Evolutionary conservation across 2,888 invertebrate genomes (phyloP), one percentile per base, ranked within the genome.

Genomic region (Muscina levida): DNA sequence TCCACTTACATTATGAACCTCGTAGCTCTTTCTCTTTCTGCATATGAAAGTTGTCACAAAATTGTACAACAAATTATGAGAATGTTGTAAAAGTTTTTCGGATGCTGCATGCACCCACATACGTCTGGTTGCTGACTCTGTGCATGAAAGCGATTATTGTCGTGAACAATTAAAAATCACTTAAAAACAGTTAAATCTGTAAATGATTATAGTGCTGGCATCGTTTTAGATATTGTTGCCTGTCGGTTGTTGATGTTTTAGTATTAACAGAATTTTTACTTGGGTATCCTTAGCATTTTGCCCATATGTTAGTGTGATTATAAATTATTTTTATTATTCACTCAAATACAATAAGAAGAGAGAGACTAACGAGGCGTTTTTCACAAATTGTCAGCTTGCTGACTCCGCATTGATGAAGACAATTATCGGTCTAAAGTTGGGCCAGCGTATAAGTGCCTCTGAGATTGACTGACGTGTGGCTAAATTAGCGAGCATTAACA

Each of bases 141-240:
- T 42, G 39, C 24, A n/a, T 44, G 44, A 13, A 44, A n/a, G 26
- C 3, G 56, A 31, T 19, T 56, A n/a, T 56, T 24, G 26, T 26
- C n/a, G 56, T 24, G 48, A 26, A 31, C 76, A 79, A 76, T 76
- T 76, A 79, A 76, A 79, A 79, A 79, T 79, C 79, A 79, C 72
- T 79, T 79, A 68, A 68, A 67, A 56, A 76, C 76, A 72, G 53
- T 72, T 68, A 56, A 65, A 65, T 53, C 68, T 72, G 68, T 79
- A 76, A 72, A 72, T 70, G 72, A 51, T 42, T 59, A 48, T 31
- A 31, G 31, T 31, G 59, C 71, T 53, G 48, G 62, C 39, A 62
- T 42, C 62, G 37, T 39, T 59, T 37, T 37, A 19, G 22, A 51
- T 51, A 17, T n/a, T 19, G 51, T 51, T 39, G 48, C 39, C n/a